Evolutionary conservation across 1,140 invertebrate genomes (phyloP).

Genomic region (Leptonema lineaticorne): DNA sequence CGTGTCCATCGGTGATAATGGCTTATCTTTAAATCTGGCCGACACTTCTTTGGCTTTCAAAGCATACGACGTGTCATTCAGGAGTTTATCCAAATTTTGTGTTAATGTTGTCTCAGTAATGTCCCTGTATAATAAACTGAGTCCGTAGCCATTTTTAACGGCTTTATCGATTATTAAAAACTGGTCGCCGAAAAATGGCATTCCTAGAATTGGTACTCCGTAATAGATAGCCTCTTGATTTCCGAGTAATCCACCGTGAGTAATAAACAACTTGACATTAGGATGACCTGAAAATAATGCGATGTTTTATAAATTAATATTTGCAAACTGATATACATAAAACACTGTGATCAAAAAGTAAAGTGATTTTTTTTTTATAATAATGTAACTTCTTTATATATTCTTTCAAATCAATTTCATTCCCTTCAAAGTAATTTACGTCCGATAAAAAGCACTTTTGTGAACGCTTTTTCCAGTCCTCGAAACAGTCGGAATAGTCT

Average conservation of each 20-base stretch:
- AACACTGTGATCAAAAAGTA: too few relatives aligned
- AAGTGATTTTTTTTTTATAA: too few relatives aligned
- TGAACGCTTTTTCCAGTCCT: too few relatives aligned
- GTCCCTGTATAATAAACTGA: conserved; percentile 46
- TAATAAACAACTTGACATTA: conserved; percentile 62
- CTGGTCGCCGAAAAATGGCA: conserved; percentile 67
- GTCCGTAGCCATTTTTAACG: conserved; percentile 52
- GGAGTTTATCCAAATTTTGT: conserved; percentile 43
- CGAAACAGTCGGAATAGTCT: too few relatives aligned
- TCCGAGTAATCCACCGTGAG: conserved; percentile 67
- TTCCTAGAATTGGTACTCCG: conserved; percentile 64
- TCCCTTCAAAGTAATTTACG: too few relatives aligned
- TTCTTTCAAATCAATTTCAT: too few relatives aligned
- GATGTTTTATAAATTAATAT: too few relatives aligned
- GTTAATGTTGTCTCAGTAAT: conserved; percentile 46
- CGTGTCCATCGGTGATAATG: conserved; percentile 55
- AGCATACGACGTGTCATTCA: conserved; percentile 45
- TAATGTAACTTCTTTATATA: too few relatives aligned
- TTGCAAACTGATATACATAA: too few relatives aligned
- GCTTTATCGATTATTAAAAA: conserved; percentile 57
- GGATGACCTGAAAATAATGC: conserved; percentile 55
- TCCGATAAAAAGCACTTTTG: too few relatives aligned
- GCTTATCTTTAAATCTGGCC: conserved; percentile 57
- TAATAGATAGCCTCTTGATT: conserved; percentile 66
- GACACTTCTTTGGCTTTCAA: conserved; percentile 51